Percentiles rank a stretch among this genome's conserved stretches.
phyloP scores from a whole-genome alignment of 2,113 vertebrate genomes.

The Nerophis ophidion region DNA sequence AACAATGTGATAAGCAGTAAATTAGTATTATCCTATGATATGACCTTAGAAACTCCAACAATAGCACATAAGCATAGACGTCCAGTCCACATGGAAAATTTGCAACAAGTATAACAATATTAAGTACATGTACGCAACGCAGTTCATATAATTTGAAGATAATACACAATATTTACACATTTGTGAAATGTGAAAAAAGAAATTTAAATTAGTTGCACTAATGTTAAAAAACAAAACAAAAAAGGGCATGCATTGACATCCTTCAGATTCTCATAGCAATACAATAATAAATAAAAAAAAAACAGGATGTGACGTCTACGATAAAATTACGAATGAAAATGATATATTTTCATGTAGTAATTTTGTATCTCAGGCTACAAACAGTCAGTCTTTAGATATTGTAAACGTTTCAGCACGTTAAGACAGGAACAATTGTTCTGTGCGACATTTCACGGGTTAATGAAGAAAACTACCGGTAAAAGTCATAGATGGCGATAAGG shows the following conservation, averaged over 20 bases:
- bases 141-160: slow-evolving; percentile 12
- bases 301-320: slow-evolving; percentile 38
- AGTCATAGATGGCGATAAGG: slow-evolving; percentile 11
- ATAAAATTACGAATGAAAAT: slow-evolving; percentile 16
- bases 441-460: slow-evolving; percentile 19
- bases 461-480: not conserved
- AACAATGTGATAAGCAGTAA: slow-evolving; percentile 22
- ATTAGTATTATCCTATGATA: slow-evolving; percentile 26
- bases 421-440: slow-evolving; percentile 28
- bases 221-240: slow-evolving; percentile 22
- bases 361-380: slow-evolving; percentile 66
- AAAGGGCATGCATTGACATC: slow-evolving; percentile 43
- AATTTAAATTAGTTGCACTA: slow-evolving; percentile 52
- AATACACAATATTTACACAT: slow-evolving; percentile 48
- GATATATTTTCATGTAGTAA: slow-evolving; percentile 28
- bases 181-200: slow-evolving; percentile 39
- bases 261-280: slow-evolving; percentile 45
- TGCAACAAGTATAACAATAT: slow-evolving; percentile 8
- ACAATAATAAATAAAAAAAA: slow-evolving; percentile 52
- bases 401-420: slow-evolving; percentile 57
- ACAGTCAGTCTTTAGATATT: slow-evolving; percentile 47
- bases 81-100: slow-evolving; percentile 25
- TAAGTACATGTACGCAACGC: slow-evolving; percentile 22
- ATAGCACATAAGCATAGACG: slow-evolving; percentile 33
- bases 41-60: slow-evolving; percentile 39